phyloP scores from a whole-genome alignment of 1,140 invertebrate species.

The Drosophila orosa region DNA sequence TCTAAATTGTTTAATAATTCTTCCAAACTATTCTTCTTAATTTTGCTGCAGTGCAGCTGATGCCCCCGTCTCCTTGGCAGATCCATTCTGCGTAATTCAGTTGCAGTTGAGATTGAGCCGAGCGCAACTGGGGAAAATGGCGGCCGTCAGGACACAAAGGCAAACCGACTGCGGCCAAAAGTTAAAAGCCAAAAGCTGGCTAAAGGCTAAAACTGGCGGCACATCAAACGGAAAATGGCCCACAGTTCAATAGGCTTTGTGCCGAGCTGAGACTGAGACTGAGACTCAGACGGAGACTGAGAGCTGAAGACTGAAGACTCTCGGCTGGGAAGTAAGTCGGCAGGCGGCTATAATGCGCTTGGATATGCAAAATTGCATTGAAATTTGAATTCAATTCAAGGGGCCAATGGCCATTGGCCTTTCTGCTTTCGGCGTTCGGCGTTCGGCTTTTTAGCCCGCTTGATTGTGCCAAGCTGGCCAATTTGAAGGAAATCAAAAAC shows the following conservation, averaged over 20 bases:
- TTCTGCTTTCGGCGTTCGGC: constrained; percentile 8
- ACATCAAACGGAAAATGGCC: constrained; percentile 62
- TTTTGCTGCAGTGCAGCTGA: constrained; percentile 21
- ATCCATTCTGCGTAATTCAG: constrained; percentile 80
- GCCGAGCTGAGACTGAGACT: constrained; percentile 20
- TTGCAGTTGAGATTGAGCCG: constrained; percentile 67
- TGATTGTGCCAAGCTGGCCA: constrained; percentile 75
- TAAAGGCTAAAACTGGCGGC: constrained; percentile 57
- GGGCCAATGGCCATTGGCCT: constrained; percentile 57
- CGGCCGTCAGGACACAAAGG: constrained; percentile 61
- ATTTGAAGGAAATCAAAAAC: constrained; percentile 83
- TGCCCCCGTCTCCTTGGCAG: constrained; percentile 16
- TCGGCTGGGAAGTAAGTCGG: constrained; percentile 70
- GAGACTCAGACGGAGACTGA: constrained; percentile 16
- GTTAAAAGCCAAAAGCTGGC: constrained; percentile 28
- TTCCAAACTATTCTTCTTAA: accelerated
- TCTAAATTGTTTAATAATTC: too few relatives aligned
- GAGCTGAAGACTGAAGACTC: constrained; percentile 1
- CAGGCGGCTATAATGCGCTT: constrained; percentile 82
- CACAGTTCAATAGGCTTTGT: constrained; percentile 81
- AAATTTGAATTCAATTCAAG: constrained; percentile 83
- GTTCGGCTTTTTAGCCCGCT: constrained; percentile 46
- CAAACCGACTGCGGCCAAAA: constrained; percentile 42
- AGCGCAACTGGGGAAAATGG: constrained; percentile 53
- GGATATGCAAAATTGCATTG: constrained; percentile 83